Conservation (phyloP, 2,888 invertebrate genomes). For the Amiota minor region DNA sequence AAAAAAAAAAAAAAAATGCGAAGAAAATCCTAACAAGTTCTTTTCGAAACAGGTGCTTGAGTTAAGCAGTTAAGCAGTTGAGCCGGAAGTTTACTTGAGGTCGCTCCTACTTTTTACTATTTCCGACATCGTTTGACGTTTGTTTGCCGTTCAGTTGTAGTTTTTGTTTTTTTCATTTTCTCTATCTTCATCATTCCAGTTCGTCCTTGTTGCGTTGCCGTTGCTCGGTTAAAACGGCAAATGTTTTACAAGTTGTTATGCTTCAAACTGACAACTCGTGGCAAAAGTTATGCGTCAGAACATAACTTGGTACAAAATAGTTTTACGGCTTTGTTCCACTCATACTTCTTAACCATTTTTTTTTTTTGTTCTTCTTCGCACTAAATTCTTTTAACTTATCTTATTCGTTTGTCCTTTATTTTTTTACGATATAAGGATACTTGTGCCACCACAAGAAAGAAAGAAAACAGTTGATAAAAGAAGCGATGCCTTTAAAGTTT, state of each 20-base stretch:
- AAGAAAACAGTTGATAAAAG: constrained; percentile 1
- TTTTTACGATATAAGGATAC: constrained; percentile 5
- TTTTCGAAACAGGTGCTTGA: constrained; percentile 21
- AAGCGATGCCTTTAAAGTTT: constrained; percentile 10
- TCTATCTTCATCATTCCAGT: no score
- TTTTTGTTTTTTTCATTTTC: no score
- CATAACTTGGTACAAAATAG: constrained; percentile 21
- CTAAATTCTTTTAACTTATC: neutral
- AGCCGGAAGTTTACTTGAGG: constrained; percentile 28
- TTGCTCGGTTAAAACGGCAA: neutral
- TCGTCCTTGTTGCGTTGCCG: neutral
- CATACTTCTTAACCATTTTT: neutral
- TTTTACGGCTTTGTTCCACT: neutral
- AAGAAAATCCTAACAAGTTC: no score
- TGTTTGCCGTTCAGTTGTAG: neutral
- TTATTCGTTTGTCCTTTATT: neutral
- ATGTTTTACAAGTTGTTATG: constrained; percentile 26
- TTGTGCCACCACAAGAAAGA: constrained; percentile 18
- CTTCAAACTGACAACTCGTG: constrained; percentile 24
- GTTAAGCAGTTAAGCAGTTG: constrained; percentile 25
- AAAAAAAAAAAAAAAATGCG: constrained; percentile 1
- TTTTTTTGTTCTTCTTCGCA: neutral
- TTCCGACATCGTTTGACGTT: constrained; percentile 1
- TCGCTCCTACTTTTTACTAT: constrained; percentile 23
- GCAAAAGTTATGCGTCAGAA: constrained; percentile 25